Percentiles rank a stretch among this genome's conserved stretches.
Evolutionary conservation across 92 coral and sea anemone species (phyloP).

Genomic region (Epizoanthus rinbou): DNA sequence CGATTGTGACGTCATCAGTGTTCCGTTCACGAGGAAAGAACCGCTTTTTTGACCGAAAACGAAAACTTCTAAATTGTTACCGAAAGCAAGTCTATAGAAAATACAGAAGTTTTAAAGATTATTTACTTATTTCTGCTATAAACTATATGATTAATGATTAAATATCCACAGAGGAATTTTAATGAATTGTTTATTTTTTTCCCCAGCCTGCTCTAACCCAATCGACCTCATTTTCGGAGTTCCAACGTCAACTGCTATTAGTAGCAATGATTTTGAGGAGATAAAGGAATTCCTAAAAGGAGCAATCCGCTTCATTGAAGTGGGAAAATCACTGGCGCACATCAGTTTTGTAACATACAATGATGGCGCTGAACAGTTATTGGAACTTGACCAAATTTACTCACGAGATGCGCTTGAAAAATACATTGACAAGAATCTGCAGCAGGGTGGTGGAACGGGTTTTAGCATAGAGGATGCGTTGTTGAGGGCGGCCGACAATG

Average conservation of each 20-base stretch:
- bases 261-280: constrained; percentile 30
- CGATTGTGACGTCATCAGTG: too few species aligned
- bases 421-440: constrained; percentile 11
- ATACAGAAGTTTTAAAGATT: too few species aligned
- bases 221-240: constrained; percentile 74
- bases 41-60: too few species aligned
- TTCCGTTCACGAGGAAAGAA: too few species aligned
- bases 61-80: too few species aligned
- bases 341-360: constrained; percentile 67
- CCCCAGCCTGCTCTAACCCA: constrained; percentile 64
- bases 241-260: constrained; percentile 63
- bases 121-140: too few species aligned
- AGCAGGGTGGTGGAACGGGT: constrained; percentile 51
- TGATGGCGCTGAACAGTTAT: constrained; percentile 43
- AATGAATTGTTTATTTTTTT: neutral
- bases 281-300: constrained; percentile 52
- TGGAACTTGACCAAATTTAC: constrained; percentile 56
- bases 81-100: too few species aligned
- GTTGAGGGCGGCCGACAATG: constrained; percentile 56
- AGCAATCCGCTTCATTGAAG: constrained; percentile 49
- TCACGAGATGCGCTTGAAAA: constrained; percentile 41
- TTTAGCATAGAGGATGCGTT: constrained; percentile 59
- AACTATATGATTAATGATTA: neutral
- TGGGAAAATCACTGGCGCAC: constrained; percentile 58
- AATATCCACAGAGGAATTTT: neutral